phyloP scores from a whole-genome alignment of 2,113 vertebrate species.

The Leuciscus idus region DNA sequence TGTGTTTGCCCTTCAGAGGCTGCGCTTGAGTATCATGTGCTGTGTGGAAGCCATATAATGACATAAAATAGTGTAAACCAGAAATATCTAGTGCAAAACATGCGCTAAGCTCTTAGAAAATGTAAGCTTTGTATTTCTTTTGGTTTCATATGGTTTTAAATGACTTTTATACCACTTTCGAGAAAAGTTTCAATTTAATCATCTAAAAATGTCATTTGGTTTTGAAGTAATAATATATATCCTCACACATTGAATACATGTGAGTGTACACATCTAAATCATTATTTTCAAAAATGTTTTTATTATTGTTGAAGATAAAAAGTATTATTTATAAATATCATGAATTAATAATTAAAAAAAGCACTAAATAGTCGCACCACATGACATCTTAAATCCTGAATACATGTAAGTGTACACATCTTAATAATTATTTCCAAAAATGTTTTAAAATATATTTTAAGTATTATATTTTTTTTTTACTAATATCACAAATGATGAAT shows the following conservation, averaged over 20 bases:
- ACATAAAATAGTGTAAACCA: not conserved
- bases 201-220: not conserved
- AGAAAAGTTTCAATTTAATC: not conserved
- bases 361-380: not conserved
- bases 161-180: not conserved
- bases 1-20: constrained; percentile 44
- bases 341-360: not conserved
- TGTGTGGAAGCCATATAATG: constrained; percentile 25
- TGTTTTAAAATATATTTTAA: not conserved
- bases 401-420: not conserved
- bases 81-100: not conserved
- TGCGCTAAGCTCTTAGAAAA: not conserved
- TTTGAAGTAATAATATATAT: not conserved
- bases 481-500: not conserved
- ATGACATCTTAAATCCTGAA: not conserved
- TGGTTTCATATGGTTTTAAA: not conserved
- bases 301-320: not conserved
- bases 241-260: not conserved
- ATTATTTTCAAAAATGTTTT: not conserved
- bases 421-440: not conserved
- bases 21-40: constrained; percentile 4
- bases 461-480: not conserved
- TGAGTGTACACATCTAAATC: not conserved
- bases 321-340: too few species aligned
- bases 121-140: not conserved